phyloP scores from a whole-genome alignment of 2,888 invertebrate species.

The Zygogramma bicolorata region DNA sequence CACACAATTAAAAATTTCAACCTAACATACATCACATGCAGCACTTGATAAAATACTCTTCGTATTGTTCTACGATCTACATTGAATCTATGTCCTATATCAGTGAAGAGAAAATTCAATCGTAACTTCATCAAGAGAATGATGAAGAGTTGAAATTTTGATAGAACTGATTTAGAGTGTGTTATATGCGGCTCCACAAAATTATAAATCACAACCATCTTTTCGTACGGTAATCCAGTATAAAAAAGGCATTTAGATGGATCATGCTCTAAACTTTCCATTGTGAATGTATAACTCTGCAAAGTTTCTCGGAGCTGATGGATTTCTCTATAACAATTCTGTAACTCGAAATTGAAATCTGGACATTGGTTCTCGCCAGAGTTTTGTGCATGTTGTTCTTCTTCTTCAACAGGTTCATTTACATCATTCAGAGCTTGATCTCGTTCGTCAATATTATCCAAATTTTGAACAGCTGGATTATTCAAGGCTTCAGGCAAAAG shows the following conservation, averaged over 20 bases:
- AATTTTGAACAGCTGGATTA: conserved; percentile 6
- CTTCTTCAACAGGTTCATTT: background rate
- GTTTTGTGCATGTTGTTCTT: background rate
- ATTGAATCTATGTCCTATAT: no score
- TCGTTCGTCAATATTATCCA: background rate
- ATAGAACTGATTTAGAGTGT: background rate
- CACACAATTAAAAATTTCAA: conserved; percentile 40
- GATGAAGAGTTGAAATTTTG: no score
- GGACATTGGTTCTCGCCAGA: no score
- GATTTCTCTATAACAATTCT: no score
- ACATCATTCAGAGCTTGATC: background rate
- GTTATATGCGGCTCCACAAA: conserved; percentile 5
- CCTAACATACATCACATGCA: background rate
- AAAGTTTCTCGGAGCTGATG: no score
- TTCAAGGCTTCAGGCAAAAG: conserved; percentile 3
- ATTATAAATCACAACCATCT: no score
- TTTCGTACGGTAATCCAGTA: no score
- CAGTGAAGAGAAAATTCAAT: no score
- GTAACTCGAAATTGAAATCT: no score
- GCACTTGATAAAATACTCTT: background rate
- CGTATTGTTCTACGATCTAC: no score
- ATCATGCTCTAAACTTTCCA: background rate
- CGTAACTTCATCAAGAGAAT: no score
- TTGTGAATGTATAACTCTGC: background rate
- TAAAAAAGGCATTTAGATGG: no score